Percentiles rank a stretch among this genome's conserved stretches.
Evolutionary conservation across 2,888 invertebrate genomes (phyloP).

Genomic region (Ormyrus thymus): DNA sequence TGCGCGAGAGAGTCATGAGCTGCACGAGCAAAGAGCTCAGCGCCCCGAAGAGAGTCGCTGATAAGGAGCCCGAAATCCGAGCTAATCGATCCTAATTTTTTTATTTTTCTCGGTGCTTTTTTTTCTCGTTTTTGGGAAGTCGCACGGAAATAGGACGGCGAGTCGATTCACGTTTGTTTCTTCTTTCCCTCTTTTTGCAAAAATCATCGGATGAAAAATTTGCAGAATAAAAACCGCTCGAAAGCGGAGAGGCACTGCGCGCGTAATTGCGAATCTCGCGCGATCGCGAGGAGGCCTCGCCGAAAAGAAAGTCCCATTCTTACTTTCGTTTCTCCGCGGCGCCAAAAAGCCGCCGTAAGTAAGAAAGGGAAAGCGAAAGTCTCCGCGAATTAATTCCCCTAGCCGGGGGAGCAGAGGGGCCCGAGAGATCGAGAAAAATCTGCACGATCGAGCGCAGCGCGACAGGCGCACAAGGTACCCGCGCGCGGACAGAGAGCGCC

Average conservation of each 20-base stretch:
- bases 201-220: background rate
- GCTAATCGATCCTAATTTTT: no score
- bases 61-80: constrained; percentile 25
- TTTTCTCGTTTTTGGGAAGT: background rate
- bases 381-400: no score
- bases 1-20: constrained; percentile 48
- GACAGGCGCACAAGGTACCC: no score
- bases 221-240: no score
- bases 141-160: background rate
- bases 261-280: background rate
- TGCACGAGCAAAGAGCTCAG: background rate
- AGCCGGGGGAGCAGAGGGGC: no score
- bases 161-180: no score
- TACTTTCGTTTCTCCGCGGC: constrained; percentile 12
- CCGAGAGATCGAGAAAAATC: background rate
- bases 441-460: constrained; percentile 56
- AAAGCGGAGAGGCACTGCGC: no score
- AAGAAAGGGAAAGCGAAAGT: no score
- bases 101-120: background rate
- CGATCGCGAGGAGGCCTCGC: background rate
- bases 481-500: background rate
- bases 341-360: no score
- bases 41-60: background rate
- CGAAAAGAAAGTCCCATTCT: constrained; percentile 33
- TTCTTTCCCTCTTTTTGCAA: background rate